Base-by-base conservation (phyloP, 2,797 vertebrate species). In the Manis javanica region DNA sequence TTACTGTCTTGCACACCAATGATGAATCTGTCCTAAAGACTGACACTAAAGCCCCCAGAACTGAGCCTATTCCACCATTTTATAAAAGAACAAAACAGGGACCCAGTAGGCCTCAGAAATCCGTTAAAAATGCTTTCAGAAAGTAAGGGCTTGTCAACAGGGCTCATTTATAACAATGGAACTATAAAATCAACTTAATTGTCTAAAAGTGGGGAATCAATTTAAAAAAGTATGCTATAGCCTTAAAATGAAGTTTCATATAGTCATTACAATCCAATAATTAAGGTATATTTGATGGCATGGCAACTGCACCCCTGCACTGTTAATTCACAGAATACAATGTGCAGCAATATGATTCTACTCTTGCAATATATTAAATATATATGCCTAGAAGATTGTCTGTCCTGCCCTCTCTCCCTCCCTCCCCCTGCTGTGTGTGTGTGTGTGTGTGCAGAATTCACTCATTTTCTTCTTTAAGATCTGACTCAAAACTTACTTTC, bases 171-270 rank as follows among this genome's bases (percentile, higher is more conserved):
- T 72, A 91, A 95, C 89, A 93, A 94, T 77, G 31, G 42, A 91
- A 72, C 59, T 94, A 7, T 82, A 93, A 94, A 94, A 90, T 91
- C 81, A 95, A 93, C 69, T 71, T 92, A 96, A 94, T 81, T 94
- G 51, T 94, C 87, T 94, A 91, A 92, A 97, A 90, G 55, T 66
- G 92, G 42, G 37, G 46, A 71, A 84, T 97, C 93, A 78, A 94
- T 96, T 96, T 91, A 82, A 66, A 15, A 46, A 96, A 96, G 79
- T 59, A 63, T 78, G 24, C 72, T 85, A 66, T 79, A 84, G 89
- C 37, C 92, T 95, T 96, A 94, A 87, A 91, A 92, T 13, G 7
- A 95, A 90, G 37, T 79, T 96, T 37, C 16, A 26, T 55, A 46
- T 0, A 57, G 34, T 4, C 24, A 78, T 75, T 77, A 49, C n/a